Percentiles rank a stretch among this genome's conserved stretches.
Conservation (phyloP, 92 coral and sea anemone species). For the Umimayanthus chanpuru region DNA sequence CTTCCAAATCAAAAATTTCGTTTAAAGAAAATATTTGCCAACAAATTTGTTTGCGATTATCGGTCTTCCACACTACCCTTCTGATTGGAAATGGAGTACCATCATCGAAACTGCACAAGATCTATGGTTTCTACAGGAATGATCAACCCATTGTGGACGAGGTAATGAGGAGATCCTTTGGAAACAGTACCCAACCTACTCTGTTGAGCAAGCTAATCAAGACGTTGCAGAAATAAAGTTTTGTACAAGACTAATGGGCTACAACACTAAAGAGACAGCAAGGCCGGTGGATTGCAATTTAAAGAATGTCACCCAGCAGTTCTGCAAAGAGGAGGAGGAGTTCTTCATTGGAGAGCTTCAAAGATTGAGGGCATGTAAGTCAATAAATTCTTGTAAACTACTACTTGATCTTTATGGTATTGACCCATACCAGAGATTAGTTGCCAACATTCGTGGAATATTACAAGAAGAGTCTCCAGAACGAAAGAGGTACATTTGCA, state of each 20-base stretch:
- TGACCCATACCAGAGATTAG: constrained; percentile 14
- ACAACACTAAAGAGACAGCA: constrained; percentile 28
- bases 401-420: constrained; percentile 29
- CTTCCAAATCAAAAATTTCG: too few relatives aligned
- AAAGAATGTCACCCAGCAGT: background rate
- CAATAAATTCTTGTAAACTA: background rate
- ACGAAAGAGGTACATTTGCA: constrained; percentile 36
- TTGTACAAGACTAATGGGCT: too few relatives aligned
- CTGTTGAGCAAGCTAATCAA: too few relatives aligned
- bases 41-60: constrained; percentile 9
- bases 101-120: constrained; percentile 2
- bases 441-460: constrained; percentile 24
- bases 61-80: background rate
- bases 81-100: constrained; percentile 19
- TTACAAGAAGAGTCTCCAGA: background rate
- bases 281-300: background rate
- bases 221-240: too few relatives aligned
- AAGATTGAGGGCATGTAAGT: background rate
- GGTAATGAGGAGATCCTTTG: too few relatives aligned
- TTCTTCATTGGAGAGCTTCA: constrained; percentile 8
- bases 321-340: background rate
- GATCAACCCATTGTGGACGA: too few relatives aligned
- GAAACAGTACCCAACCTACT: too few relatives aligned
- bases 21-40: background rate
- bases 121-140: constrained; percentile 16